Conservation (phyloP, 2,797 vertebrate species). For the Calcarius lapponicus region DNA sequence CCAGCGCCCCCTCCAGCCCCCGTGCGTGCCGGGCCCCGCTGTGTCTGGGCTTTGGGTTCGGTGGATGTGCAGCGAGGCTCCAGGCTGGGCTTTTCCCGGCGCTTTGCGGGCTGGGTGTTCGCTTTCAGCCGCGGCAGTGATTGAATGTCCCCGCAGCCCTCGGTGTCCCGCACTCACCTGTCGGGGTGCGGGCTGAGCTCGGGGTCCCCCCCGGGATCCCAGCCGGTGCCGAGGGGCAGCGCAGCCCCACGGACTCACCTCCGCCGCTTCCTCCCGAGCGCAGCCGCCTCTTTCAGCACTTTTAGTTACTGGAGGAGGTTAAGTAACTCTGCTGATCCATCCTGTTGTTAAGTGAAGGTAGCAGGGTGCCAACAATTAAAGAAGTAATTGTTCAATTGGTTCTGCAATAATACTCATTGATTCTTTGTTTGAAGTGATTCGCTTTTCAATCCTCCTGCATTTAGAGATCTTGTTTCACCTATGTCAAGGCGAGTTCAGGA, state of each 20-base stretch:
- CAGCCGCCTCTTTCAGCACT: background rate
- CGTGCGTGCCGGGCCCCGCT: accelerated
- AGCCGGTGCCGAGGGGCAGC: background rate
- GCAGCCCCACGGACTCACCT: background rate
- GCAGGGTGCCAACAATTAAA: constrained; percentile 63
- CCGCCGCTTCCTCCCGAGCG: background rate
- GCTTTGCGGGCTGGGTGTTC: accelerated
- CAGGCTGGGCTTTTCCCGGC: background rate
- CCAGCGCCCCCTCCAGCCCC: background rate
- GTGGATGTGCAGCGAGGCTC: background rate
- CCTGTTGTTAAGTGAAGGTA: constrained; percentile 40
- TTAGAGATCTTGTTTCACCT: constrained; percentile 77
- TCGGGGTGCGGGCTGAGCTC: background rate
- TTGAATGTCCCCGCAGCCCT: background rate
- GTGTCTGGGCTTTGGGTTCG: accelerated
- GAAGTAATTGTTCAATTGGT: constrained; percentile 65
- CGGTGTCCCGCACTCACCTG: accelerated
- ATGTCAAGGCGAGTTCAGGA: constrained; percentile 67
- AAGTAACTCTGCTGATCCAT: constrained; percentile 36
- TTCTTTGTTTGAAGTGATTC: constrained; percentile 35
- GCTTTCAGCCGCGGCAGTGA: background rate
- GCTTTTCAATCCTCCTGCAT: constrained; percentile 52
- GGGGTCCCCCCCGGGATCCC: accelerated
- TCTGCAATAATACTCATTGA: constrained; percentile 29
- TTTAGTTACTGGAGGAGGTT: constrained; percentile 18